Conservation (phyloP, 2,888 invertebrate genomes). For the Oscheius sp. region DNA sequence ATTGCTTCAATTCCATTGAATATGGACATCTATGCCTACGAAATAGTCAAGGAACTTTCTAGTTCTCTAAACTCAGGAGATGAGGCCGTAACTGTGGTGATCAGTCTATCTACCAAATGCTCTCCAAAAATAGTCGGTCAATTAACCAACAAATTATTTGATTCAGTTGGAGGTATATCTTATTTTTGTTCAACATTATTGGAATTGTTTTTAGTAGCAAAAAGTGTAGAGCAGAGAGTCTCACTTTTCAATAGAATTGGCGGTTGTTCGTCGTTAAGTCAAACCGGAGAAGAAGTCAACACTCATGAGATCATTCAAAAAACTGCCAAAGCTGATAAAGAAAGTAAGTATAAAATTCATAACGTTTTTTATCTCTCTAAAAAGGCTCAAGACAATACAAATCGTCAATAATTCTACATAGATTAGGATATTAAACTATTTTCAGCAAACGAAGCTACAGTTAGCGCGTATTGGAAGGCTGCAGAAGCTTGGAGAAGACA, state of each 20-base stretch:
- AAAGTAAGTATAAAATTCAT: slow-evolving; percentile 43
- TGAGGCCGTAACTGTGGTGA: slow-evolving; percentile 8
- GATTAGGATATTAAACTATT: background rate
- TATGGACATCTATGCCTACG: slow-evolving; percentile 36
- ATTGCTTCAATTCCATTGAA: slow-evolving; percentile 34
- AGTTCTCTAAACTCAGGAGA: slow-evolving; percentile 13
- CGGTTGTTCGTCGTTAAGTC: slow-evolving; percentile 13
- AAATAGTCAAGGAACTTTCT: slow-evolving; percentile 38
- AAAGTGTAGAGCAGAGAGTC: slow-evolving; percentile 39
- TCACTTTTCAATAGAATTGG: slow-evolving; percentile 41
- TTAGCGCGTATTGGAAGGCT: slow-evolving; percentile 50
- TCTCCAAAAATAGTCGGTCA: slow-evolving; percentile 27
- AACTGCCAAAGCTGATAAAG: slow-evolving; percentile 47
- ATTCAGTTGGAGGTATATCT: no score
- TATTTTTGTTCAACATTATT: no score
- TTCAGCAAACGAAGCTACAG: slow-evolving; percentile 43
- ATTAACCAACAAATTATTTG: slow-evolving; percentile 38
- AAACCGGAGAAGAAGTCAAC: slow-evolving; percentile 33
- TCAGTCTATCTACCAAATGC: background rate
- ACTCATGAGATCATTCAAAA: slow-evolving; percentile 41
- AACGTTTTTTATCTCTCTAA: background rate
- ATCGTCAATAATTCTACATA: no score
- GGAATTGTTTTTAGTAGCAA: slow-evolving; percentile 33
- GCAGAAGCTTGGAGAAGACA: slow-evolving; percentile 43
- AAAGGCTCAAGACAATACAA: no score